phyloP scores from a whole-genome alignment of 2,113 vertebrate species.

The Saguinus imperator region DNA sequence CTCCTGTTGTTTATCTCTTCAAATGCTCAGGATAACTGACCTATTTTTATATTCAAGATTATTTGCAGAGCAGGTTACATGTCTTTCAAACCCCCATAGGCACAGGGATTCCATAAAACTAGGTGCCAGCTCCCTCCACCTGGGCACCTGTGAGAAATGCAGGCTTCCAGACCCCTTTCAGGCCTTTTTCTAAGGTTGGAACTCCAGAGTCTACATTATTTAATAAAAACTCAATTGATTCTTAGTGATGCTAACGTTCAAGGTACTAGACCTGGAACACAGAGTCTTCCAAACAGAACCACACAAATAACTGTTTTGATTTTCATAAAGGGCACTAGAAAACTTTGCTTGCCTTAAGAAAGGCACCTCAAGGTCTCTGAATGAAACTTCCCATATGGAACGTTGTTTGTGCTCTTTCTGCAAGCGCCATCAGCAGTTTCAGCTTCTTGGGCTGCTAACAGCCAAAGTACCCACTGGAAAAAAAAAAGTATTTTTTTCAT shows the following conservation, averaged over 20 bases:
- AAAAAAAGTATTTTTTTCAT: not conserved
- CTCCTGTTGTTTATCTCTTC: not conserved
- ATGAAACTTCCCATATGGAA: not conserved
- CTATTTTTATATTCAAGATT: not conserved
- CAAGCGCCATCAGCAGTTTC: not conserved
- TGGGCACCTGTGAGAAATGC: not conserved
- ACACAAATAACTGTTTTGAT: not conserved
- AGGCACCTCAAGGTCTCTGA: not conserved
- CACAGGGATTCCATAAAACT: not conserved
- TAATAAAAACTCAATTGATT: not conserved
- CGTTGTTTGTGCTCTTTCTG: not conserved
- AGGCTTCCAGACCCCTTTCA: not conserved
- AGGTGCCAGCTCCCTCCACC: not conserved
- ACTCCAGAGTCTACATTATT: not conserved
- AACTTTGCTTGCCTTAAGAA: not conserved
- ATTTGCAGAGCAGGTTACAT: not conserved
- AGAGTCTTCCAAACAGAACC: not conserved
- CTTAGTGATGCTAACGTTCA: not conserved
- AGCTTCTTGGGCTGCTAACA: not conserved
- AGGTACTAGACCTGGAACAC: not conserved
- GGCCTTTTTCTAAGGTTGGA: not conserved
- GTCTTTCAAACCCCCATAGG: not conserved
- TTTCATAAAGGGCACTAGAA: not conserved
- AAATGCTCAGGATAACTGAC: not conserved
- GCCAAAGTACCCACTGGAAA: not conserved